Base-by-base conservation (phyloP, 2,888 invertebrate genomes). In the Drosophila percnosoma region DNA sequence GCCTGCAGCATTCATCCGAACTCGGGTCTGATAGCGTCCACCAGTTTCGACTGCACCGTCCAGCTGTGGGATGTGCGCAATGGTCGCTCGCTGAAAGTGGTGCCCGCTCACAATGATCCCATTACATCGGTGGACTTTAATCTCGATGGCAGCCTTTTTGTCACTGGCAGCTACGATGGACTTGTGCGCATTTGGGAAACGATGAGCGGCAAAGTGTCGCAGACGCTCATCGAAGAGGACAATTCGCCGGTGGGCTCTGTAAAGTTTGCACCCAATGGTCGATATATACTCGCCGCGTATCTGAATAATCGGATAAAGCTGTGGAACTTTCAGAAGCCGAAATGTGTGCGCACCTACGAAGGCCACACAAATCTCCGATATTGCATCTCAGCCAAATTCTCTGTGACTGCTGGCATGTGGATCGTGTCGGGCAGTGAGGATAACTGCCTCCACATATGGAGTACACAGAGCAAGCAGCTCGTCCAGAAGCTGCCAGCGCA, bases 381-480 rank as follows among this genome's bases (percentile, higher is more conserved):
- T 93, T 99, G 99, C 93, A 98, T 99, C 92, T 99, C 99, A 92
- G 99, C 99, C 31, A 99, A 99, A 93, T 99, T 99, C 93, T 99
- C 99, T 40, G 99, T 99, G 7, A 99, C 99, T 18, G 99, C 99
- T 63, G 99, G 99, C 92, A 99, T 99, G 97, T 99, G 99, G 99
- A 99, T 99, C 92, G 99, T 99, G 38, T 99, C 99, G 38, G 99
- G 99, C 18, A 99, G 99, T 4, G 99, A 99, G 94, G 99, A 99
- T 93, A 97, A 98, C 92, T 95, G 97, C 94, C 98, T 99, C 0
- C 99, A 99, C 92, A 98, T 99, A 90, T 99, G 99, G 99, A 99
- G 99, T 94, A 95, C 99, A 80, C 99, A 99, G 93, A 98, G 98
- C 11, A 99, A 99, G 93, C 99, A 99, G 94, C 97, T 99, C 67